Conservation (phyloP, 2,888 invertebrate species). For the Nymphalis polychloros region DNA sequence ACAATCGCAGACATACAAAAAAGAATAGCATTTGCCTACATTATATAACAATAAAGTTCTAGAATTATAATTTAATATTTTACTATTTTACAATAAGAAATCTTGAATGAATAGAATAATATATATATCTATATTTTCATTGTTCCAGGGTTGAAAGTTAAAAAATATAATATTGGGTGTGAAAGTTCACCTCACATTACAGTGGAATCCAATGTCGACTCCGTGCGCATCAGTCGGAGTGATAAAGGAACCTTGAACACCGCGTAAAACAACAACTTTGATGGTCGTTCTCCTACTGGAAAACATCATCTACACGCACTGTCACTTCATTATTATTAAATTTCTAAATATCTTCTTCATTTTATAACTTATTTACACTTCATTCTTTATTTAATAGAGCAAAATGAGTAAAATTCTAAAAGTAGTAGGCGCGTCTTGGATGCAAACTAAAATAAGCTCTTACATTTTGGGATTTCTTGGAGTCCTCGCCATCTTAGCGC, state of each 20-base stretch:
- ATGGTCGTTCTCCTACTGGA: slow-evolving; percentile 73
- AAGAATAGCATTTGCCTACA: too few species aligned
- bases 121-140: slow-evolving; percentile 40
- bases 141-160: slow-evolving; percentile 73
- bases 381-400: slow-evolving; percentile 42
- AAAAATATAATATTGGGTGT: slow-evolving; percentile 55
- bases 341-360: slow-evolving; percentile 78
- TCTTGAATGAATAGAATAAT: neutral
- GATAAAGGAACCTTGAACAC: slow-evolving; percentile 59
- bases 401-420: slow-evolving; percentile 85
- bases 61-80: too few species aligned
- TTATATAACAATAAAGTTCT: too few species aligned
- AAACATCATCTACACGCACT: slow-evolving; percentile 73
- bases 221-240: slow-evolving; percentile 56
- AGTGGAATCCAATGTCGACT: slow-evolving; percentile 64
- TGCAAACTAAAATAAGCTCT: slow-evolving; percentile 87
- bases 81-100: too few species aligned
- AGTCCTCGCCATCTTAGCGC: slow-evolving; percentile 84
- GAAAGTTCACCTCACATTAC: slow-evolving; percentile 49
- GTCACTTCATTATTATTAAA: slow-evolving; percentile 82
- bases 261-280: slow-evolving; percentile 61
- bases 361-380: slow-evolving; percentile 61
- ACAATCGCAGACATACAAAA: too few species aligned
- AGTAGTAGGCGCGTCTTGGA: slow-evolving; percentile 90
- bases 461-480: slow-evolving; percentile 86